Base-by-base conservation (phyloP, 2,888 invertebrate species). In the Thera britannica region DNA sequence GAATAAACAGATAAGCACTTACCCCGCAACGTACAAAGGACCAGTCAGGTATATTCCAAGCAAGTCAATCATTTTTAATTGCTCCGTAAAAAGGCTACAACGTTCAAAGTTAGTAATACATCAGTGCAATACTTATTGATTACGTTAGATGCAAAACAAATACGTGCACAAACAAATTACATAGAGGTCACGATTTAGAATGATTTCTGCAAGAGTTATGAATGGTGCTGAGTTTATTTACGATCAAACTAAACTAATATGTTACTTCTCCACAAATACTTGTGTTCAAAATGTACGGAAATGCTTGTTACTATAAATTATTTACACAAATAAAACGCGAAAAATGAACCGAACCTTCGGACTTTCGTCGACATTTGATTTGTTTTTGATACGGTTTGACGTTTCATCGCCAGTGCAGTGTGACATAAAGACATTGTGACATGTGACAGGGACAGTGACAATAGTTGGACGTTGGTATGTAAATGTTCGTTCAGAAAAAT, bases 21-120 rank as follows among this genome's bases (percentile, higher is more conserved):
- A 91, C 91, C 77, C 84, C 72, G 76, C 51, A 0, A 73, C 73
- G 68, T 91, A 90, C 9, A 90, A 67, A 74, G 83, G 85, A 75
- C 88, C 79, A 74, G 84, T 83, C 73, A 89, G 79, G 63, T 85
- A 68, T 49, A 89, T 73, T 78, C 88, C 87, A 71, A 72, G 62
- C 46, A 81, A 70, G 61, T 85, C 79, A 74, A 85, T 68, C 87
- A 87, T 87, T 74, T 23, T 71, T 82, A 72, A 68, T 56, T 64
- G 55, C 38, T 67, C 59, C 68, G 58, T 56, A 35, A 65, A 65
- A 41, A 56, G 3, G 12, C 68, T 58, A 68, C 72, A 62, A 64
- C 65, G 57, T 61, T 58, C 72, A 72, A 74, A 72, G 63, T 68
- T 61, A 65, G 46, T 74, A 73, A 72, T 67, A 72, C 54, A 61